Evolutionary conservation across 1,140 invertebrate genomes (phyloP), one percentile per base, ranked within the genome.

Genomic region (Pogonomyrmex barbatus): DNA sequence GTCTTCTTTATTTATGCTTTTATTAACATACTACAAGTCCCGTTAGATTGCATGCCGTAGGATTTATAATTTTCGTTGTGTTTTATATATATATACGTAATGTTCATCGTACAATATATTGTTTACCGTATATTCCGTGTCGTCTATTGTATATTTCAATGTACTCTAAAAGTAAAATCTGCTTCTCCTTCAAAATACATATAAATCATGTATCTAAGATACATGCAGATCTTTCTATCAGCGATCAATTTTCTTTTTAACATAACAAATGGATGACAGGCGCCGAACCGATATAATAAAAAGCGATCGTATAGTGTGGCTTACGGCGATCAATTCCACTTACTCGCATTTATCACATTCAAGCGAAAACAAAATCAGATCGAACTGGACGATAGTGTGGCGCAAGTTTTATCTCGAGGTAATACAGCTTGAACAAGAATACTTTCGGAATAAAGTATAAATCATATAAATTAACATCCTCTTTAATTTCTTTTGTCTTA

Each of bases 21-120:
- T 63, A 62, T 54, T 50, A 45, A 62, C 56, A 30, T 52, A 85
- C 45, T 24, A 54, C 36, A 39, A 52, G 10, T 39, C 14, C 12
- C 17, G 17, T 52, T 9, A 89, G 36, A 47, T 73, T 81, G 47
- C 89, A 89, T 14, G 50, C 63, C 12, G 47, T 87, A 14, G 87
- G 9, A 42, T 89, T 87, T 14, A 42, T 81, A 76, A 30, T 30
- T 24, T 2, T 62, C 5, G 1, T 60, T 10, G 30, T 89, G 30
- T 10, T 76, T 47, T 0, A 68, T 60, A 45, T 58, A 39, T 8
- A 87, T n/a, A n/a, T n/a, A n/a, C 63, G 30, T 81, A 90, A 36
- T 91, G 67, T 17, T 81, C 88, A 33, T 89, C 79, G 6, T 73
- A 62, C 0, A n/a, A n/a, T n/a, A n/a, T n/a, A n/a, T n/a, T n/a